Evolutionary conservation across 2,113 vertebrate species (phyloP), one percentile per base, ranked within the genome.

Genomic region (Haemorhous mexicanus): DNA sequence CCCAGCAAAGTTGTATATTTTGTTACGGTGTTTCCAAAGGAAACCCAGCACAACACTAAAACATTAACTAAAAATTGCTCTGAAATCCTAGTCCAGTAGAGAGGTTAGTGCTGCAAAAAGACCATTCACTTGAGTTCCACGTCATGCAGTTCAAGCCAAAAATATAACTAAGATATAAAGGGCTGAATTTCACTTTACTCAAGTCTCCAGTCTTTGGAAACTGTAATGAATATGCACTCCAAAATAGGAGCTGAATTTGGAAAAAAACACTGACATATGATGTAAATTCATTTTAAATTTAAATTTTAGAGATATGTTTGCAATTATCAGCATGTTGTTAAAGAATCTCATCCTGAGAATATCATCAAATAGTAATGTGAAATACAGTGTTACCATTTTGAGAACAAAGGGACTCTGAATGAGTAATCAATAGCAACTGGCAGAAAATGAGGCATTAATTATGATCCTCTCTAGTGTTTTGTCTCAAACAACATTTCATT

Each of bases 361-460:
- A 97, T 98, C 97, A 98, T 98, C 98, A 98, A 97, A 98, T 97
- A 97, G 97, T 89, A 87, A 98, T 95, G 97, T 95, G 97, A 97
- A 97, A 97, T 97, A 97, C 95, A 97, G 96, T 97, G 97, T 97
- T 98, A 98, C 95, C 97, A 97, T 98, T 97, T 96, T 95, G 95
- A 98, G 97, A 98, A 98, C 97, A 98, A 98, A 98, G 96, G 88
- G 92, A 96, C 96, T 94, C 92, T 98, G 97, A 98, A 98, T 98
- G 97, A 98, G 98, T 98, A 98, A 98, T 98, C 98, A 98, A 98
- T 98, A 98, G 97, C 97, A 98, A 98, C 97, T 96, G 96, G 96
- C 96, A 98, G 97, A 98, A 98, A 98, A 98, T 97, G 97, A 98
- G 97, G 97, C 96, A 97, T 98, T 98, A 98, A 98, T 98, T 98